These are phyloP conservation scores for Chironomus tentans DNA, from an alignment of 2,888 invertebrate species.

Conservation along the genomic window DNA sequence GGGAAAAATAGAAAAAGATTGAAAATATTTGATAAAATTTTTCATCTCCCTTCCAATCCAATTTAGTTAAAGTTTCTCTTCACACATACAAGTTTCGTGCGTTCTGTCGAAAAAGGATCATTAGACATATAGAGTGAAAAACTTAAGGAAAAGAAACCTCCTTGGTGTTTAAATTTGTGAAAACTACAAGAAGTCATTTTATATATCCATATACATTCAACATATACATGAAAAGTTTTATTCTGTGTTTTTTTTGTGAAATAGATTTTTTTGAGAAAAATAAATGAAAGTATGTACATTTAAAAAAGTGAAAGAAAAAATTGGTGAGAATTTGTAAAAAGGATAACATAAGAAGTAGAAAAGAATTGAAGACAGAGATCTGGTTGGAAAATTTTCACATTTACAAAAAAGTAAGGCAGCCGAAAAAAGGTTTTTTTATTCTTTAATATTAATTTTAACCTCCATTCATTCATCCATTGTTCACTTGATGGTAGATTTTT, in stretches of 20 bases:
- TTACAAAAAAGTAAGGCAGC: background rate
- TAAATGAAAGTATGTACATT: background rate
- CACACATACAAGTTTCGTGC: background rate
- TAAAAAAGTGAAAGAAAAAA: background rate
- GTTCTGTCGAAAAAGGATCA: background rate
- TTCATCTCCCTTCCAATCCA: background rate
- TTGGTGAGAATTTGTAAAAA: background rate
- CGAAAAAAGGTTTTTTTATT: background rate
- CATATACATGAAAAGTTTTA: background rate
- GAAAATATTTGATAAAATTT: constrained; percentile 18
- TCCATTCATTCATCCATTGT: background rate
- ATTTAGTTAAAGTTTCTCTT: constrained; percentile 11
- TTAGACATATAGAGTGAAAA: background rate
- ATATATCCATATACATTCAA: background rate
- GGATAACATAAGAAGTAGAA: background rate
- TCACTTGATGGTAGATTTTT: too few species aligned
- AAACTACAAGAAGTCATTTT: background rate
- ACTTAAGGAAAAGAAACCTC: background rate
- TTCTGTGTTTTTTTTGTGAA: too few species aligned
- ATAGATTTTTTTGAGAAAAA: background rate
- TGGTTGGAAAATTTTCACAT: background rate
- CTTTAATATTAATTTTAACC: constrained; percentile 20
- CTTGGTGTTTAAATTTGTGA: too few species aligned
- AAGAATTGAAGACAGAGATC: background rate
- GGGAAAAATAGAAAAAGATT: constrained; percentile 6